Conservation (phyloP, 2,888 invertebrate species). For the Drosophila subquinaria region DNA sequence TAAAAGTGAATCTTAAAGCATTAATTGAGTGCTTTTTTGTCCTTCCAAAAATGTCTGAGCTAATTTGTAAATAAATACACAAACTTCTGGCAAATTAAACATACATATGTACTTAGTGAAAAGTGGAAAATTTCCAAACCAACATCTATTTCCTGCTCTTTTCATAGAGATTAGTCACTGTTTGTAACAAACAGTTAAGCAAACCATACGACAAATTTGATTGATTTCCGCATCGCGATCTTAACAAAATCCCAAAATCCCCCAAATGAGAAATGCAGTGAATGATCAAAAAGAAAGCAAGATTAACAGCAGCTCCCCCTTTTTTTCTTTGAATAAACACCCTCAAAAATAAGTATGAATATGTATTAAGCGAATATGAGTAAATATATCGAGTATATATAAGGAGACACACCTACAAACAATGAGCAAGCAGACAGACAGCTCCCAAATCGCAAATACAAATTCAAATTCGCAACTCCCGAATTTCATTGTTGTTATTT, state of each 20-base stretch:
- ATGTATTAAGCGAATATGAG: constrained; percentile 6
- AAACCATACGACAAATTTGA: constrained; percentile 23
- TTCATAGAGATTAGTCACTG: constrained; percentile 36
- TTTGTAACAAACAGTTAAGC: constrained; percentile 11
- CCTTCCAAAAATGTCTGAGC: too few species aligned
- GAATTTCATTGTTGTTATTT: constrained; percentile 31
- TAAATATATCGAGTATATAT: constrained; percentile 22
- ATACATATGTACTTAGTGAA: neutral
- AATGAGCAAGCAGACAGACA: constrained; percentile 26
- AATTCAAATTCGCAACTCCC: constrained; percentile 9
- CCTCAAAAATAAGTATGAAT: constrained; percentile 34
- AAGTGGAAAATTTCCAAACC: neutral
- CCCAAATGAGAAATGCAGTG: neutral
- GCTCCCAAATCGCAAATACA: neutral
- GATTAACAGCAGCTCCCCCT: constrained; percentile 28
- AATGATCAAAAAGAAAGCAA: constrained; percentile 68
- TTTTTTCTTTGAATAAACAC: constrained; percentile 39
- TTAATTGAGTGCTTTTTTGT: too few species aligned
- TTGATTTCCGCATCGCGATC: constrained; percentile 64
- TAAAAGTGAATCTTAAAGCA: too few species aligned
- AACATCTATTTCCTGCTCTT: constrained; percentile 31
- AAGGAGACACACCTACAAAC: constrained; percentile 60
- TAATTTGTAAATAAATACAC: too few species aligned
- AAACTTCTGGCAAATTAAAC: too few species aligned
- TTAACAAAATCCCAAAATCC: constrained; percentile 29